Base-by-base conservation (phyloP, 2,113 vertebrate genomes). In the Barbus barbus region DNA sequence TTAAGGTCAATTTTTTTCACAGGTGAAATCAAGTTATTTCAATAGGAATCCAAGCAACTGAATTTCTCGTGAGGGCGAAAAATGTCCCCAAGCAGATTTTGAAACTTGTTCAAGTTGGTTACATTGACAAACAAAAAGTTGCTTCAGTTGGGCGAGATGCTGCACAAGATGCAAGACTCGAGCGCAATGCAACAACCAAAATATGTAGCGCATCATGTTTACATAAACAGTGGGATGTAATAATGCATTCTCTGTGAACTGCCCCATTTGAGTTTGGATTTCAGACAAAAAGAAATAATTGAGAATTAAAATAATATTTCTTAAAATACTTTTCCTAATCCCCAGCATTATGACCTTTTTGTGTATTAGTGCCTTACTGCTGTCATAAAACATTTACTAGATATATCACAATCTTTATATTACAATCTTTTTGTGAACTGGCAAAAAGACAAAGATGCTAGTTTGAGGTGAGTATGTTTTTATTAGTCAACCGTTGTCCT, bases 401-500 rank as follows among this genome's bases (percentile, higher is more conserved):
- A 2, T 18, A 18, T 51, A 51, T 5, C 18, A 18, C 14, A 8
- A 38, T 38, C 36, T 38, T 38, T 38, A 38, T 4, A 5, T 51
- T 51, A 51, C 48, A 18, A 20, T 20, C 51, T 53, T 53, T 53
- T 53, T 53, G 18, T 61, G 33, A 48, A 78, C 44, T 56, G 65
- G 56, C 76, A 61, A 53, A 48, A 78, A 75, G 31, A 51, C 22
- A 67, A 76, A 77, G 58, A 86, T 41, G 69, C 87, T 83, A 44
- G 77, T 88, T 36, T 84, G 79, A 83, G 58, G 84, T 81, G 61
- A 87, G 83, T 75, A 76, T 86, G 82, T 36, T 60, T 89, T 87
- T 84, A 85, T 89, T 89, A 88, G 46, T 88, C 83, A 85, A 36
- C 56, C 46, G 53, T 38, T 22, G 22, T 84, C 82, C 79, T 83